These are phyloP conservation scores for Lepus europaeus DNA, from an alignment of 2,113 vertebrate genomes.

Conservation along the genomic window DNA sequence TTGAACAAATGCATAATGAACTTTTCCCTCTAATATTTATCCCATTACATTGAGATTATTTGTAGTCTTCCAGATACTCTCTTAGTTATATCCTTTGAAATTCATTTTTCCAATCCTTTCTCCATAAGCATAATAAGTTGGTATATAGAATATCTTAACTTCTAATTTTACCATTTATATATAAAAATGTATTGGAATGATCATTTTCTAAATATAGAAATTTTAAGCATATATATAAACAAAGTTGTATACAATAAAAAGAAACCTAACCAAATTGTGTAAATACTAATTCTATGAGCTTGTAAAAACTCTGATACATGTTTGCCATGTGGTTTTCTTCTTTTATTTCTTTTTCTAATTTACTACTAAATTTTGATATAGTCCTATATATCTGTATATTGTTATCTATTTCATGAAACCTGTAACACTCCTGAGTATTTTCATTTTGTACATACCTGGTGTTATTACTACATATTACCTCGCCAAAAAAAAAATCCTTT, in stretches of 20 bases:
- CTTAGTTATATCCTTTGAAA: background rate
- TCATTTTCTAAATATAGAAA: background rate
- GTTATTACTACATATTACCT: background rate
- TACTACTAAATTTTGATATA: background rate
- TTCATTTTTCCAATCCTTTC: background rate
- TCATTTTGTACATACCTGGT: background rate
- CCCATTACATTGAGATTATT: background rate
- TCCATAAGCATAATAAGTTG: background rate
- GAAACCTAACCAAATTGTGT: background rate
- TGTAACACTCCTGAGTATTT: background rate
- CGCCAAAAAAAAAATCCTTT: background rate
- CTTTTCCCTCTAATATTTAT: background rate
- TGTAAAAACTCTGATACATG: background rate
- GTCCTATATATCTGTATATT: background rate
- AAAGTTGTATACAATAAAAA: background rate
- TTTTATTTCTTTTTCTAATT: background rate
- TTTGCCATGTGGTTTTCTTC: conserved; percentile 14
- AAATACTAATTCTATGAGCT: background rate
- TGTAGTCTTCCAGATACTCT: background rate
- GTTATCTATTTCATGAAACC: background rate
- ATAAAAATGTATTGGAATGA: background rate
- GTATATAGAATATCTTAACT: background rate
- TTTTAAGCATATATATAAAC: background rate
- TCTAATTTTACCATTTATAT: background rate
- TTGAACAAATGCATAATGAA: background rate